Conservation (phyloP, 1,140 invertebrate genomes). For the Microplitis mediator region DNA sequence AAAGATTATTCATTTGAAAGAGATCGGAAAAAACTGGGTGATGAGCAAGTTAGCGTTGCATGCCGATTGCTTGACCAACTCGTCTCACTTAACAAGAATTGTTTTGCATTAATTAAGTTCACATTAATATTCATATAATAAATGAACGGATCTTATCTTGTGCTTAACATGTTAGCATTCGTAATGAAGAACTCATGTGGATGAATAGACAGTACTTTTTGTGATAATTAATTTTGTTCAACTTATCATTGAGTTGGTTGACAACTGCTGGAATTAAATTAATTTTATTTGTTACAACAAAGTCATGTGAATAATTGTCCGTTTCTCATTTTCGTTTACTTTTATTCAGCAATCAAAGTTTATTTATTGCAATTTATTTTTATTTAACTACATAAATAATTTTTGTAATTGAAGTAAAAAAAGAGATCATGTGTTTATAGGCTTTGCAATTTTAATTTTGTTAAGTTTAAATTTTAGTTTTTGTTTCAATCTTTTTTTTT, state of each 20-base stretch:
- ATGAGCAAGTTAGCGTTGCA: constrained; percentile 32
- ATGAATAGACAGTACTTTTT: constrained; percentile 37
- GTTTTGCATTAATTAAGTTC: constrained; percentile 46
- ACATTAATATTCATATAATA: constrained; percentile 52
- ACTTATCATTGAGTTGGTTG: too few species aligned
- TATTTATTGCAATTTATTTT: too few species aligned
- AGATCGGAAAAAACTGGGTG: constrained; percentile 43
- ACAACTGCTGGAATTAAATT: not conserved
- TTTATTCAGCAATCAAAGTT: not conserved
- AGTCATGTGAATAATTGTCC: not conserved
- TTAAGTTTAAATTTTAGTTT: not conserved
- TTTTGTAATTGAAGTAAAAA: not conserved
- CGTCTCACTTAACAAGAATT: constrained; percentile 22
- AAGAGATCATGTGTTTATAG: not conserved
- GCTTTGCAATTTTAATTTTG: not conserved
- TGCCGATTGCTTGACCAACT: constrained; percentile 37
- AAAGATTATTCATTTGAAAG: constrained; percentile 35
- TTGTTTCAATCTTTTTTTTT: too few species aligned
- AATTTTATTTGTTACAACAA: not conserved
- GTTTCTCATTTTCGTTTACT: not conserved
- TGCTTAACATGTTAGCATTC: constrained; percentile 25
- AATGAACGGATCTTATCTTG: constrained; percentile 25
- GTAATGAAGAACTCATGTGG: constrained; percentile 42
- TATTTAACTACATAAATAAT: too few species aligned
- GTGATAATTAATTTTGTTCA: not conserved